Base-by-base conservation (phyloP, 2,888 invertebrate species). In the Dendrolimus pini region DNA sequence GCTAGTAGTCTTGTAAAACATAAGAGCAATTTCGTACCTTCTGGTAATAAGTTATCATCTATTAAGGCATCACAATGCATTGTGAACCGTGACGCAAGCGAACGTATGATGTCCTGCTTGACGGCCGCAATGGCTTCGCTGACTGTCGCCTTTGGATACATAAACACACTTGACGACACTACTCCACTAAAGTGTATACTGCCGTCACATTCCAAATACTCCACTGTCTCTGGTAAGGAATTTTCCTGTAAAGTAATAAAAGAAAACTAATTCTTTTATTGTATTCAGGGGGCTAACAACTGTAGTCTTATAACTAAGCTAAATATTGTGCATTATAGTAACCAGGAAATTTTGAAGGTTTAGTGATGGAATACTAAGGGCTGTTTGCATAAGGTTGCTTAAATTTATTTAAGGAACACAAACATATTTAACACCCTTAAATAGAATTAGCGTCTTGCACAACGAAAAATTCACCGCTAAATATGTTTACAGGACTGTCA, bases 61-160 rank as follows among this genome's bases (percentile, higher is more conserved):
- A 97, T 95, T 58, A 98, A 89, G 59, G 97, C 97, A 83, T 98
- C 98, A 92, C 97, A 97, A 76, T 98, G 96, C 93, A 98, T 95
- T 71, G 97, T 97, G 74, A 98, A 93, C 62, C 98, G 92, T 10
- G 97, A 94, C 10, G 95, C 93, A 59, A 98, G 85, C 58, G 98
- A 98, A 60, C 98, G 92, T 63, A 97, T 91, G 41, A 98, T 93
- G 75, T 98, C 98, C 77, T 95, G 94, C 73, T 95, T 95, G 10
- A 98, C 91, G 30, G 96, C 95, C 65, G 86, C 82, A 41, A 94
- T 92, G 1, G 95, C 95, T 75, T 96, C 95, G 55, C 89, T 89
- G 41, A 97, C 92, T 2, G 94, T 94, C 6, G 95, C 94, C 74
- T 95, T 95, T 10, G 94, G 93, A 76, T 95, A 94, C 66, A 97